These are phyloP conservation scores for Drosophila yakuba DNA, from an alignment of 1,140 invertebrate genomes.

Conservation along the genomic window DNA sequence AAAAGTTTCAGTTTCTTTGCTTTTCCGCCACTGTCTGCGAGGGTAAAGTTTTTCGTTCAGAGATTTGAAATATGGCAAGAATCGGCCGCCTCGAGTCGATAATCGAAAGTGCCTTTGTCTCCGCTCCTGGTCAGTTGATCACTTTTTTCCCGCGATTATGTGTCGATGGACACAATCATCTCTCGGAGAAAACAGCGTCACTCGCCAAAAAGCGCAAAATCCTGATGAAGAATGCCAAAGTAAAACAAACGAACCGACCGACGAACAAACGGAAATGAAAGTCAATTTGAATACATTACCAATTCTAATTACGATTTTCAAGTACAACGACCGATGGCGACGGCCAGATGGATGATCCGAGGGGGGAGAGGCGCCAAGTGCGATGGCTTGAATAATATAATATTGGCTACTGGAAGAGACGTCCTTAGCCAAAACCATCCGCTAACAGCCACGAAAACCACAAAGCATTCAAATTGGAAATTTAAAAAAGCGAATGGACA, in stretches of 20 bases:
- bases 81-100: constrained; percentile 48
- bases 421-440: background rate
- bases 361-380: constrained; percentile 34
- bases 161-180: constrained; percentile 23
- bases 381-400: constrained; percentile 80
- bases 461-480: constrained; percentile 81
- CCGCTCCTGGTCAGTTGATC: constrained; percentile 45
- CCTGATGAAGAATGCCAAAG: constrained; percentile 55
- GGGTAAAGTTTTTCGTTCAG: constrained; percentile 51
- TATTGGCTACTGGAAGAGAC: constrained; percentile 59
- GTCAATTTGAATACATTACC: constrained; percentile 84
- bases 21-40: constrained; percentile 26
- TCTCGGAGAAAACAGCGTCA: constrained; percentile 11
- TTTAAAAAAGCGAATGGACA: constrained; percentile 76
- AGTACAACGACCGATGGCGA: constrained; percentile 63
- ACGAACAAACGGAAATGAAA: constrained; percentile 75
- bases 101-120: constrained; percentile 41
- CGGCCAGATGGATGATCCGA: background rate
- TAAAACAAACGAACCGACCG: constrained; percentile 48
- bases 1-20: constrained; percentile 76
- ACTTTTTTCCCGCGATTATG: constrained; percentile 14
- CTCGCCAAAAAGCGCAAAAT: constrained; percentile 53
- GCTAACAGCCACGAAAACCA: constrained; percentile 36
- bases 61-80: constrained; percentile 72
- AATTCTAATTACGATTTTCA: constrained; percentile 84